These are phyloP conservation scores for Ctenomys sociabilis DNA, from an alignment of 2,113 vertebrate genomes.

Conservation along the genomic window DNA sequence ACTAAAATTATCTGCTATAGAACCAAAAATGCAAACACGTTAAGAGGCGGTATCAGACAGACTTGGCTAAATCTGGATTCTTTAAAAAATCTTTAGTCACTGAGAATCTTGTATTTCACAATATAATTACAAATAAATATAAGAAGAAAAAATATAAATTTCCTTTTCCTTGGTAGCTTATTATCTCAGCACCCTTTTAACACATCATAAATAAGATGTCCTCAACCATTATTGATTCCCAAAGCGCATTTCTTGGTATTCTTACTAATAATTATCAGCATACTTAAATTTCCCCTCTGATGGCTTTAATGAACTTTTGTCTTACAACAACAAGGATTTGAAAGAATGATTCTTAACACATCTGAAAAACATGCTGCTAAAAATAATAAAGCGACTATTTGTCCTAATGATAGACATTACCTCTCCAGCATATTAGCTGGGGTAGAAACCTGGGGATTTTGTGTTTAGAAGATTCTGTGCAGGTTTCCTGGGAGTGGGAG, in stretches of 20 bases:
- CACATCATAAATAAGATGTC: neutral
- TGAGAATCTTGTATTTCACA: neutral
- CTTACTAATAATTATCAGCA: constrained; percentile 41
- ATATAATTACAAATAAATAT: constrained; percentile 20
- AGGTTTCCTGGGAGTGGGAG: constrained; percentile 81
- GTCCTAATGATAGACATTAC: neutral
- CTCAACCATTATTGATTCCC: neutral
- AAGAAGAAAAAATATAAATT: neutral
- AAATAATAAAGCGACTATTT: constrained; percentile 58
- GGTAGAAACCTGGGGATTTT: neutral
- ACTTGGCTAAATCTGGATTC: constrained; percentile 1
- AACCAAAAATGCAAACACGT: neutral
- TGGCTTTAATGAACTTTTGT: constrained; percentile 40
- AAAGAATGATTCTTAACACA: constrained; percentile 55
- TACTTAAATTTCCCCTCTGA: constrained; percentile 55
- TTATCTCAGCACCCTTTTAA: neutral
- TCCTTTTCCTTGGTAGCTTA: neutral
- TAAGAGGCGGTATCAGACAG: neutral
- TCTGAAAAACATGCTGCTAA: constrained; percentile 22
- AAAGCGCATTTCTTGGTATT: constrained; percentile 31
- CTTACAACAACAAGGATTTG: constrained; percentile 61
- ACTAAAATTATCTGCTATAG: neutral
- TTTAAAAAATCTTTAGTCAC: neutral
- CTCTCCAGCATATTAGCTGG: constrained; percentile 36
- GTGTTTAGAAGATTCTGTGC: constrained; percentile 69